phyloP scores from a whole-genome alignment of 2,888 invertebrate genomes.

The Tetheella fluctuosa region DNA sequence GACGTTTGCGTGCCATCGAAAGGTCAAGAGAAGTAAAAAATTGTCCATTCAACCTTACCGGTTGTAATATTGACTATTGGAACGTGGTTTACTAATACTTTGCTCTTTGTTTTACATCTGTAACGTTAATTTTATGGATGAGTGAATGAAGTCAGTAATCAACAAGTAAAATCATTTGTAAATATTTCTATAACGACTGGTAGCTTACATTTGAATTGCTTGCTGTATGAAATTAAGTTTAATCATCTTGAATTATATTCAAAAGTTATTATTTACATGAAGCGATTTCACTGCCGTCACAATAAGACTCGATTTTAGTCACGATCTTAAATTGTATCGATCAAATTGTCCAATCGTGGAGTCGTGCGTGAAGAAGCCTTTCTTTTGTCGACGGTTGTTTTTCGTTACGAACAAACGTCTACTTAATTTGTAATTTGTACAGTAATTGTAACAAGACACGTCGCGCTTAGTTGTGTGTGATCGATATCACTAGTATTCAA shows the following conservation, averaged over 20 bases:
- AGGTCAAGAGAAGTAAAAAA: conserved; percentile 43
- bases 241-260: not conserved
- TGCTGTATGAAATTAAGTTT: conserved; percentile 22
- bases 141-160: conserved; percentile 11
- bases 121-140: conserved; percentile 11
- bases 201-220: conserved; percentile 16
- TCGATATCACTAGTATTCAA: conserved; percentile 45
- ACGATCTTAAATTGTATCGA: conserved; percentile 40
- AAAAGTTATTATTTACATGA: conserved; percentile 12
- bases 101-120: not conserved
- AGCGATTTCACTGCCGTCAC: conserved; percentile 33
- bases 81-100: conserved; percentile 20
- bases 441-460: conserved; percentile 29
- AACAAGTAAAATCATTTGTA: conserved; percentile 11
- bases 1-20: conserved; percentile 29
- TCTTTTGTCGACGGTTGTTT: conserved; percentile 32
- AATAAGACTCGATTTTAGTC: conserved; percentile 46
- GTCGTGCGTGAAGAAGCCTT: conserved; percentile 49
- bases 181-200: conserved; percentile 12
- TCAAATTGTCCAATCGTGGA: conserved; percentile 37
- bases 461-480: conserved; percentile 43
- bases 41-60: conserved; percentile 20
- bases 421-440: conserved; percentile 9
- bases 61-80: conserved; percentile 26
- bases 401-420: conserved; percentile 16